Base-by-base conservation (phyloP, 2,888 invertebrate species). In the Microctonus aethiopoides region DNA sequence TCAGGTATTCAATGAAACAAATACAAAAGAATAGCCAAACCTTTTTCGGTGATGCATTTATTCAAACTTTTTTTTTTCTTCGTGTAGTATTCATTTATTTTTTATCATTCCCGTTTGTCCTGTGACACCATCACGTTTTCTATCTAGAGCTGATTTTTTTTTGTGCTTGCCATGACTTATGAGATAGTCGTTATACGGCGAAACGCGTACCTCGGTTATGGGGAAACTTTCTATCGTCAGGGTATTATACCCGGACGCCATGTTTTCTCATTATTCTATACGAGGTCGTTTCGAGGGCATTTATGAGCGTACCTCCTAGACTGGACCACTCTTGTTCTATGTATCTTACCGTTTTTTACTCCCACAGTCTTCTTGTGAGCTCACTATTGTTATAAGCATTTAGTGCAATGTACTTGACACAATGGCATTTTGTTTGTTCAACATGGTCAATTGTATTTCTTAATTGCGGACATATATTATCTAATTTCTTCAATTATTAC, bases 201-300 rank as follows among this genome's bases (percentile, higher is more conserved):
- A 64, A 64, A 54, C 51, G 51, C 52, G 61, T 59, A 52, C 51
- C 51, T 41, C 46, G 24, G 67, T 62, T 68, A 68, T 68, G 54
- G 61, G 36, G 36, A 61, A 68, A 68, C 67, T 68, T 68, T 68
- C 22, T 54, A 62, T 54, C 56, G 52, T 16, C n/a, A 13, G 16
- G 24, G 39, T 56, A 68, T 62, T 62, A 56, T 29, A 51, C 36
- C 54, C 52, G 5, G 60, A 62, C 54, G 26, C 62, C 26, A 61
- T 32, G 57, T 57, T 68, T 61, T 68, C 54, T 64, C 64, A 54
- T 64, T 64, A 54, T 54, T 64, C 34, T 64, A 22, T 64, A 52
- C 32, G 34, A 54, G 54, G 54, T 24, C 64, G 36, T 64, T 64
- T 54, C 51, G 20, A 52, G 16, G 51, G 52, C 54, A 34, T 46